Evolutionary conservation across 2,888 invertebrate genomes (phyloP).

Genomic region (Lepidocyrtinus sp.): DNA sequence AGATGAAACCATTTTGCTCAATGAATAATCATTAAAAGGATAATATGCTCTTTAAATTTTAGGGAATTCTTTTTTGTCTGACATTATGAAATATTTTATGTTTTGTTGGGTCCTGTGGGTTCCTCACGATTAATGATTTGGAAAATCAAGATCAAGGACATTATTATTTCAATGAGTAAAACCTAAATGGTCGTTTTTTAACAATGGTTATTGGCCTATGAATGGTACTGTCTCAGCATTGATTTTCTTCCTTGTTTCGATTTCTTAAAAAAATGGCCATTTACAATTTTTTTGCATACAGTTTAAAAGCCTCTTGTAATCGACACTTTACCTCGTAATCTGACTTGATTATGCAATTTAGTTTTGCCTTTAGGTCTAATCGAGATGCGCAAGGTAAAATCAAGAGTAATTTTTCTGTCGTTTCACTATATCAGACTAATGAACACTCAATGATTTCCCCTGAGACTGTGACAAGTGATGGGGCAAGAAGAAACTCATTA

Average conservation of each 20-base stretch:
- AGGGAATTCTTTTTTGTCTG: neutral
- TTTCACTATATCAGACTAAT: neutral
- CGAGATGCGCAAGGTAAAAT: slow-evolving; percentile 3
- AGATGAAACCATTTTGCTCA: neutral
- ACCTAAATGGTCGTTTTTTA: neutral
- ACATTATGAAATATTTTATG: neutral
- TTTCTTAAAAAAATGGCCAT: neutral
- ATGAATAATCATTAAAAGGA: neutral
- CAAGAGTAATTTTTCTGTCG: slow-evolving; percentile 13
- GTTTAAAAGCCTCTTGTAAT: neutral
- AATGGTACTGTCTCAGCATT: neutral
- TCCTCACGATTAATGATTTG: neutral
- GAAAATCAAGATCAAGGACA: slow-evolving; percentile 36
- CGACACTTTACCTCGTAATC: neutral
- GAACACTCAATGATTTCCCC: neutral
- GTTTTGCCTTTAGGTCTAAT: neutral
- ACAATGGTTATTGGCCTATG: neutral
- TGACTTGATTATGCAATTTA: neutral
- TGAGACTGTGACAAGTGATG: neutral
- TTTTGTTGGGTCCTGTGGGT: neutral
- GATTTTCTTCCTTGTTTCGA: neutral
- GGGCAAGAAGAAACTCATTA: neutral
- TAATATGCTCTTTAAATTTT: neutral
- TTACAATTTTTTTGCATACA: neutral
- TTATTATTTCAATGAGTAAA: neutral